Conservation (phyloP, 2,113 vertebrate species). For the Podarcis raffonei region DNA sequence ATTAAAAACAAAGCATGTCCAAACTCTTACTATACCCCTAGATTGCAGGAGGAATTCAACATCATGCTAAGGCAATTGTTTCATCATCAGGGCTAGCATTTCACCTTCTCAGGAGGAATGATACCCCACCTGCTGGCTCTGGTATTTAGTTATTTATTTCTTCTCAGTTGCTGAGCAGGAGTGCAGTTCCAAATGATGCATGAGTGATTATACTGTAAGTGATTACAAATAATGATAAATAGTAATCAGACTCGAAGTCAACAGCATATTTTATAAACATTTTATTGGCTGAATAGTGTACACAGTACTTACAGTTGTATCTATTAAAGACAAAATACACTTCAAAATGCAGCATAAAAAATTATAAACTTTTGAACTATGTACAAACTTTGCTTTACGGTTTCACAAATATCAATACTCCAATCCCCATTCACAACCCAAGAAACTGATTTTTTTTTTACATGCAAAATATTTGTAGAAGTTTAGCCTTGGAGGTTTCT, state of each 20-base stretch:
- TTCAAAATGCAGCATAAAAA: conserved; percentile 75
- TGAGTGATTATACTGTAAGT: background rate
- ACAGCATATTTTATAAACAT: conserved; percentile 59
- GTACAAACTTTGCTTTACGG: conserved; percentile 64
- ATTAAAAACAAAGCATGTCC: background rate
- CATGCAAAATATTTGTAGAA: conserved; percentile 58
- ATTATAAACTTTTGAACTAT: conserved; percentile 71
- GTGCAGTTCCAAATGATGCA: background rate
- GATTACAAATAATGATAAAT: too few species aligned
- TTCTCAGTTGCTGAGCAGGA: background rate
- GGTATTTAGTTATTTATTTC: background rate
- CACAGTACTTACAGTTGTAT: conserved; percentile 81
- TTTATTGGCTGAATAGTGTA: conserved; percentile 77
- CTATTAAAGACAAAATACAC: conserved; percentile 78
- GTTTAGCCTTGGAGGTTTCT: conserved; percentile 4
- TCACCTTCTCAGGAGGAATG: too few species aligned
- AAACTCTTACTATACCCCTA: background rate
- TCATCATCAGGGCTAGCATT: too few species aligned
- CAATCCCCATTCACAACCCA: conserved; percentile 21
- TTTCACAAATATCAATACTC: conserved; percentile 34
- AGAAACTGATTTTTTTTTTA: background rate
- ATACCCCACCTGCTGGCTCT: too few species aligned
- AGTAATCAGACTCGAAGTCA: background rate
- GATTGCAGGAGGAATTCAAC: too few species aligned
- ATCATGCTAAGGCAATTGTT: background rate